phyloP scores from a whole-genome alignment of 2,797 vertebrate genomes.

The Microctenopoma lineatum region DNA sequence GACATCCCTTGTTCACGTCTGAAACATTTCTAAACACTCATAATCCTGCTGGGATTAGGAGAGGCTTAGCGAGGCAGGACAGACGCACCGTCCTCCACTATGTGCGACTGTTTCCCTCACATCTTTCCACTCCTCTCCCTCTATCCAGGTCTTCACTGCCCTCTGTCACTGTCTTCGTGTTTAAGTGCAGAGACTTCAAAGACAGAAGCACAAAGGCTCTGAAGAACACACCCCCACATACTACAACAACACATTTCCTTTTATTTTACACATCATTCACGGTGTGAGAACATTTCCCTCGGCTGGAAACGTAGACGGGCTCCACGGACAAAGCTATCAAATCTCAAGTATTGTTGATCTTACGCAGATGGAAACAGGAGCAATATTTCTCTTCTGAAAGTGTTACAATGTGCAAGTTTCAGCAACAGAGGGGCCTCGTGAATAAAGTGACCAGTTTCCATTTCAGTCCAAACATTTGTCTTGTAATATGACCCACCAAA shows the following conservation, averaged over 20 bases:
- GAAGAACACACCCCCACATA: constrained; percentile 5
- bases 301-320: constrained; percentile 1
- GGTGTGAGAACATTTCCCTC: not conserved
- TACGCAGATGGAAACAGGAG: not conserved
- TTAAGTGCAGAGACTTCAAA: constrained; percentile 5
- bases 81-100: constrained; percentile 27
- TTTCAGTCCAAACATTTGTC: constrained; percentile 12
- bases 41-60: constrained; percentile 54
- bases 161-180: not conserved
- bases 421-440: not conserved
- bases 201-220: constrained; percentile 19
- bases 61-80: constrained; percentile 42
- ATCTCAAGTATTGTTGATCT: not conserved
- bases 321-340: not conserved
- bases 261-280: constrained; percentile 19
- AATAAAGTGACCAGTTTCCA: not conserved
- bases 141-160: constrained; percentile 24
- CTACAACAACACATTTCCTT: constrained; percentile 6
- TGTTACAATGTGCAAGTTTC: not conserved
- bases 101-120: constrained; percentile 22
- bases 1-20: constrained; percentile 43
- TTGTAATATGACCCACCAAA: constrained; percentile 2
- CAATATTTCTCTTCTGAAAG: not conserved
- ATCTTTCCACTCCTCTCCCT: constrained; percentile 24
- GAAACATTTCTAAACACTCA: constrained; percentile 51